Evolutionary conservation across 1,140 invertebrate species (phyloP), one percentile per base, ranked within the genome.

Genomic region (Drosophila sp.): DNA sequence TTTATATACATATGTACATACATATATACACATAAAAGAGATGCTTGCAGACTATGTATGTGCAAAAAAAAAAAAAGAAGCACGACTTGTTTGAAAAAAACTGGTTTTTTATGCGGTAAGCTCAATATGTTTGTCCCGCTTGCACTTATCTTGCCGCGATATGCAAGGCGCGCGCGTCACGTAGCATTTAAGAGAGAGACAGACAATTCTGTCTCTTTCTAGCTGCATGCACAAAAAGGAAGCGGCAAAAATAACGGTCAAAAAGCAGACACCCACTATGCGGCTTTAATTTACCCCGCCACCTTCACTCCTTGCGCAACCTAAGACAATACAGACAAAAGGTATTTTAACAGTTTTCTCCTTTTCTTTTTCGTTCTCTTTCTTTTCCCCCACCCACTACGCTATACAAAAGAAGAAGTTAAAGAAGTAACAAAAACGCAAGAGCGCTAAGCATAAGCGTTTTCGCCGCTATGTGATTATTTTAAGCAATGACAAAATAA

Each of bases 41-140:
- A 86, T 80, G 76, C 72, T 67, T 71, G 72, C 79, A 78, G 57
- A 67, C 68, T 70, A 50, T 50, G 44, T 70, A 50, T 50, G 44
- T 70, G 72, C 72, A 76, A 76, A 76, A 75, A 72, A 56, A 72
- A 56, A 74, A 80, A 86, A 85, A 70, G 69, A 85, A 84, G 69
- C 72, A 76, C 79, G 80, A 87, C 80, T 89, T 89, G 76, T 89
- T 89, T 74, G 69, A 87, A 87, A 77, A 74, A 71, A 84, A 83
- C 81, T 79, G 81, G 76, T 86, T 87, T 85, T 87, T 79, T 61
- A 58, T 76, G 72, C 69, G 41, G n/a, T 10, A 61, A 29, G 30
- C 47, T 68, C 38, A 74, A 80, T 62, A 29, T 63, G 35, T 8
- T 38, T 50, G 38, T 77, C 84, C 72, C 73, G n/a, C 74, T 89